phyloP scores from a whole-genome alignment of 2,113 vertebrate species.

The Hippocampus abdominalis region DNA sequence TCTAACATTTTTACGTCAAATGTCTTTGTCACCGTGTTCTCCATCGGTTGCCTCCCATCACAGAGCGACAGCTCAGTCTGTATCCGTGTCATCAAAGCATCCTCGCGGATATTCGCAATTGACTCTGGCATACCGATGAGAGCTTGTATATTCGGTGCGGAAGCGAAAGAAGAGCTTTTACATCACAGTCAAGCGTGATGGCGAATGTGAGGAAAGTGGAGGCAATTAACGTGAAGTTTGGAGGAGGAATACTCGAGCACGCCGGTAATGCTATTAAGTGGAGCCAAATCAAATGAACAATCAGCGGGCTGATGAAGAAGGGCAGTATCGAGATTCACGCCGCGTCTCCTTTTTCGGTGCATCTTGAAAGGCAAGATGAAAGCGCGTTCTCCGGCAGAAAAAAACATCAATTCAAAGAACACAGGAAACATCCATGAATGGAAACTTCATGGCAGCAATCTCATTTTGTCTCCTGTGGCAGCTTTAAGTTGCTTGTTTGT shows the following conservation, averaged over 20 bases:
- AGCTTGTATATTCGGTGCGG: neutral
- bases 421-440: neutral
- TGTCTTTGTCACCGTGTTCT: constrained; percentile 11
- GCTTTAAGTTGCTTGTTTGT: neutral
- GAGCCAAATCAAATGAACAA: neutral
- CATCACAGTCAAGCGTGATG: neutral
- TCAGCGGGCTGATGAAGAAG: neutral
- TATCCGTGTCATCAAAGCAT: constrained; percentile 27
- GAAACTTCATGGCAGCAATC: neutral
- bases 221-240: neutral
- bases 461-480: neutral
- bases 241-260: too few relatives aligned
- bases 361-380: neutral
- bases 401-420: neutral
- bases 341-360: neutral
- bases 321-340: neutral
- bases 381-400: neutral
- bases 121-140: neutral
- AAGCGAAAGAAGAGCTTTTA: neutral
- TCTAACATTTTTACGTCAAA: constrained; percentile 30
- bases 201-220: neutral
- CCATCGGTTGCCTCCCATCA: constrained; percentile 30
- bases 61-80: constrained; percentile 36
- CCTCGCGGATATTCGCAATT: constrained; percentile 1
- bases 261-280: neutral